phyloP scores from a whole-genome alignment of 2,113 vertebrate genomes.

The Urocitellus parryii region DNA sequence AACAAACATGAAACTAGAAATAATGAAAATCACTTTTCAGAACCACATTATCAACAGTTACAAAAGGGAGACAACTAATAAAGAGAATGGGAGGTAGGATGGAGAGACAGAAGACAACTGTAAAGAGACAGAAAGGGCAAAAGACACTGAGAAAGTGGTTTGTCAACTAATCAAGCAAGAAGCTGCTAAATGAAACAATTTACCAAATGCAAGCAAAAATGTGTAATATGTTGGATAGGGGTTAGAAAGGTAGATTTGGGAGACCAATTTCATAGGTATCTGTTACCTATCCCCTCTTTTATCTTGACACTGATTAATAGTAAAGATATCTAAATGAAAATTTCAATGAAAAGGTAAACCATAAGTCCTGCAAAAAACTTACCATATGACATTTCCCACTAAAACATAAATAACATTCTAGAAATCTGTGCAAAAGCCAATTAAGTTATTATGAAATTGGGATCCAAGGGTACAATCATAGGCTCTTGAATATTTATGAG shows the following conservation, averaged over 20 bases:
- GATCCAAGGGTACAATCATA: neutral
- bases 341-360: neutral
- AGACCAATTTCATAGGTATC: neutral
- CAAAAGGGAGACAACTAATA: neutral
- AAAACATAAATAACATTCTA: constrained; percentile 33
- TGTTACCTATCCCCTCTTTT: neutral
- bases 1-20: constrained; percentile 30
- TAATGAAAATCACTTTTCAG: neutral
- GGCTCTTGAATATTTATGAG: neutral
- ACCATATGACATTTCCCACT: neutral
- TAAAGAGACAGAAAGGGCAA: neutral
- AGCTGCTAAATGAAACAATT: neutral
- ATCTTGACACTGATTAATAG: neutral
- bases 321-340: constrained; percentile 33
- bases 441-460: neutral
- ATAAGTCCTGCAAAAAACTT: neutral
- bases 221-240: no score
- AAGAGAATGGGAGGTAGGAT: neutral
- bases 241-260: neutral
- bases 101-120: neutral
- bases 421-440: neutral
- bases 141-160: neutral
- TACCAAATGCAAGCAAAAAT: neutral
- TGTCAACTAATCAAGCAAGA: neutral
- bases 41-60: neutral